A percentile compares a stretch with the other conserved stretches of the same genome.
Evolutionary conservation across 1,140 invertebrate genomes (phyloP).

Genomic region (Magallana gigas): DNA sequence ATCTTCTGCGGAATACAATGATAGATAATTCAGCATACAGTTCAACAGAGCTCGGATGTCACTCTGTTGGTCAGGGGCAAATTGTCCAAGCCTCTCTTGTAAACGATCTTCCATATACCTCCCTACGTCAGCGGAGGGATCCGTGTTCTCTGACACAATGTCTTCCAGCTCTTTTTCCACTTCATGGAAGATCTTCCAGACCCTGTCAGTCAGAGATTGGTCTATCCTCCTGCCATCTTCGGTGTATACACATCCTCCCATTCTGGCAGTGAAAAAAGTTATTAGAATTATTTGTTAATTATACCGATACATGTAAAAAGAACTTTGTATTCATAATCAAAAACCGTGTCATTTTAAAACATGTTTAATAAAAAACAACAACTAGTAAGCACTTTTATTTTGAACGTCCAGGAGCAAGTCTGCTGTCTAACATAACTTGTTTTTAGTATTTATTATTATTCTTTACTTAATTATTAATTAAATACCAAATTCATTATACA

Average conservation of each 20-base stretch:
- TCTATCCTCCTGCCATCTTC: conserved; percentile 55
- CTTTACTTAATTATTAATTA: too few relatives aligned
- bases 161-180: conserved; percentile 38
- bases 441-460: too few relatives aligned
- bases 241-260: conserved; percentile 41
- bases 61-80: neutral
- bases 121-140: neutral
- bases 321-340: too few relatives aligned
- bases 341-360: too few relatives aligned
- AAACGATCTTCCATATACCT: conserved; percentile 29
- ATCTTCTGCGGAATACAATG: conserved; percentile 56
- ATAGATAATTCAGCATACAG: conserved; percentile 48
- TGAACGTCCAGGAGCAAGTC: too few relatives aligned
- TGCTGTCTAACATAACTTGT: too few relatives aligned
- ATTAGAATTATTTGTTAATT: too few relatives aligned
- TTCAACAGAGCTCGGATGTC: conserved; percentile 49
- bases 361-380: too few relatives aligned
- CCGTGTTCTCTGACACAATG: neutral
- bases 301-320: too few relatives aligned
- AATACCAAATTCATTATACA: too few relatives aligned
- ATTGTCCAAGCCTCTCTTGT: neutral
- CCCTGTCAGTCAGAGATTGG: conserved; percentile 45
- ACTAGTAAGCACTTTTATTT: too few relatives aligned
- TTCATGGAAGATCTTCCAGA: conserved; percentile 44
- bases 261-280: conserved; percentile 46